Evolutionary conservation across 2,888 invertebrate species (phyloP), one percentile per base, ranked within the genome.

Genomic region (Drosophila merina): DNA sequence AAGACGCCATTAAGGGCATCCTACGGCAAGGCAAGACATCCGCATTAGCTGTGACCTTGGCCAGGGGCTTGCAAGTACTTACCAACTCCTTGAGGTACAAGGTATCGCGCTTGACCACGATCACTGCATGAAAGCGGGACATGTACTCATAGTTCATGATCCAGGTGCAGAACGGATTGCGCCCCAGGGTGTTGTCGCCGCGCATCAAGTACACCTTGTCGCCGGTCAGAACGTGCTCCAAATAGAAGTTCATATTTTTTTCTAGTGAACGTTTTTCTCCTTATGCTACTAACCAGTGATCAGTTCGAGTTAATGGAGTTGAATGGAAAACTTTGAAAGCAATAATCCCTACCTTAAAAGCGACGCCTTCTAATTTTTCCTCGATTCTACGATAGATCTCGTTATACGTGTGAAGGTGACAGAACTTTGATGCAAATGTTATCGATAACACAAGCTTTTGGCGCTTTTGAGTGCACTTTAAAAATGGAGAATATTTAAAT

Each of bases 31-130:
- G 10, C 10, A 33, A 10, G 4, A 4, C 5, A 33, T 33, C 5
- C 33, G 10, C 10, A 33, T 33, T n/a, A 33, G 4, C 1, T 20
- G 20, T 20, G 20, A 1, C 20, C 20, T 20, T 20, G 10, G 33
- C n/a, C n/a, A 33, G 10, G 10, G 33, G 4, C 10, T 10, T 1
- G 10, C 0, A 9, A 31, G 5, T 14, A 48, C 49, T 14, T 49
- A 49, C 49, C 49, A 30, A 14, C 6, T 49, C 49, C 49, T 14
- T 14, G 31, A 49, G 31, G 49, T 4, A 49, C 4, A 49, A 4
- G 1, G 30, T 12, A 0, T 31, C 10, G 10, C 30, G 12, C 14
- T n/a, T 31, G 1, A 51, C 31, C n/a, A 38, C 12, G 4, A 51
- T 51, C 20, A 38, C n/a, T 7, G 51, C 49, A 4, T 49, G 49